Evolutionary conservation across 1,140 invertebrate genomes (phyloP).

Genomic region (Acromyrmex heyeri): DNA sequence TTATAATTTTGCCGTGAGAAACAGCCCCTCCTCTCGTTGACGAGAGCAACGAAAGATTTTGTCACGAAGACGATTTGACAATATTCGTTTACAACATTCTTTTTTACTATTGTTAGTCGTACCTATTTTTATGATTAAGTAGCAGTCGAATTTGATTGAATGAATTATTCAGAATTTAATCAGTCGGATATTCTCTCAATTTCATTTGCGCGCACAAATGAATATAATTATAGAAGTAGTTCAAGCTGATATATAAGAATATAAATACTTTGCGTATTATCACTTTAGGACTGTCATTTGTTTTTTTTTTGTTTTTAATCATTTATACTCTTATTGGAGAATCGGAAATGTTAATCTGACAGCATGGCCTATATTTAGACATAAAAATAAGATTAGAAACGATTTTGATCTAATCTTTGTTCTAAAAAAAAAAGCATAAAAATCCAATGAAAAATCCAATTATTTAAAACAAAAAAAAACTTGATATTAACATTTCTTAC

Average conservation of each 20-base stretch:
- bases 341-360: neutral
- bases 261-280: constrained; percentile 4
- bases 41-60: constrained; percentile 26
- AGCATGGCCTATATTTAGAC: constrained; percentile 15
- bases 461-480: neutral
- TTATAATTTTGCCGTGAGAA: constrained; percentile 3
- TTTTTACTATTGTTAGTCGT: constrained; percentile 16
- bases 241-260: constrained; percentile 7
- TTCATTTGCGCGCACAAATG: constrained; percentile 12
- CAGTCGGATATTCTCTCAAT: neutral
- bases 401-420: neutral
- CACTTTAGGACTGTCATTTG: constrained; percentile 11
- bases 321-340: neutral
- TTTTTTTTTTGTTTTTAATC: neutral
- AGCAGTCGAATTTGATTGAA: neutral
- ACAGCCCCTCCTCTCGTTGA: constrained; percentile 20
- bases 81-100: constrained; percentile 15
- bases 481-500: constrained; percentile 34
- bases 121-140: constrained; percentile 4
- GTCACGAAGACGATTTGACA: neutral
- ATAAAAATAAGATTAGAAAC: constrained; percentile 25
- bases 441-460: neutral
- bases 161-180: constrained; percentile 4
- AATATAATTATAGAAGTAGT: constrained; percentile 6
- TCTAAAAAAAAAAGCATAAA: neutral